Percentiles rank a stretch among this genome's conserved stretches.
These are phyloP conservation scores for Carassius gibelio DNA, from an alignment of 2,113 vertebrate species.

Conservation along the genomic window DNA sequence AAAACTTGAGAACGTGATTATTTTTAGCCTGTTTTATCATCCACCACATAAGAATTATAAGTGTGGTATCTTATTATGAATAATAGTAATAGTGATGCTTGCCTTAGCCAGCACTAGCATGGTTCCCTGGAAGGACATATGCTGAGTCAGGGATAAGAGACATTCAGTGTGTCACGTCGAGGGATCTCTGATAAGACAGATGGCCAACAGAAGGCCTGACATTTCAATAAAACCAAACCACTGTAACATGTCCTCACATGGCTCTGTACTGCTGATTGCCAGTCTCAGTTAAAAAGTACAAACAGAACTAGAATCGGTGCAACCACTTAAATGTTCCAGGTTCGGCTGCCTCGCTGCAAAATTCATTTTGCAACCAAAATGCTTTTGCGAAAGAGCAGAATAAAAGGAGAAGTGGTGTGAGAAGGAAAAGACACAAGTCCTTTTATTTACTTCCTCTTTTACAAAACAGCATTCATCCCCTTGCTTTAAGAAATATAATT, in stretches of 20 bases:
- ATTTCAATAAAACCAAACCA: background rate
- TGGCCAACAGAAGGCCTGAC: constrained; percentile 12
- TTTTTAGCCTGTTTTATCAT: too few species aligned
- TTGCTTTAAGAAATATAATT: background rate
- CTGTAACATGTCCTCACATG: background rate
- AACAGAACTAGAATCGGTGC: background rate
- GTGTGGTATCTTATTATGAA: too few species aligned
- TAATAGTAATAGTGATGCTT: background rate
- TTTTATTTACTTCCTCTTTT: background rate
- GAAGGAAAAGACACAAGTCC: constrained; percentile 1
- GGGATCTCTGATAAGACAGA: background rate
- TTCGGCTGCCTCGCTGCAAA: background rate
- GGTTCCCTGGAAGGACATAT: constrained; percentile 55
- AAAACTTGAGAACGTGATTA: too few species aligned
- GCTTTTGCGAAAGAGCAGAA: background rate
- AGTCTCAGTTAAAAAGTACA: background rate
- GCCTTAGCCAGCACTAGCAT: background rate
- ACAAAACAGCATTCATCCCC: background rate
- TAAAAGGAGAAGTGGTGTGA: constrained; percentile 26
- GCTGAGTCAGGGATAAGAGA: constrained; percentile 5
- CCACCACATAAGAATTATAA: too few species aligned
- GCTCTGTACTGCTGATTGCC: background rate
- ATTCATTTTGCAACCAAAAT: background rate
- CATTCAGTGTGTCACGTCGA: constrained; percentile 20
- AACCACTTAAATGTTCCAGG: constrained; percentile 22